phyloP scores from a whole-genome alignment of 1,140 invertebrate genomes.

The Drosophila kohkoa region DNA sequence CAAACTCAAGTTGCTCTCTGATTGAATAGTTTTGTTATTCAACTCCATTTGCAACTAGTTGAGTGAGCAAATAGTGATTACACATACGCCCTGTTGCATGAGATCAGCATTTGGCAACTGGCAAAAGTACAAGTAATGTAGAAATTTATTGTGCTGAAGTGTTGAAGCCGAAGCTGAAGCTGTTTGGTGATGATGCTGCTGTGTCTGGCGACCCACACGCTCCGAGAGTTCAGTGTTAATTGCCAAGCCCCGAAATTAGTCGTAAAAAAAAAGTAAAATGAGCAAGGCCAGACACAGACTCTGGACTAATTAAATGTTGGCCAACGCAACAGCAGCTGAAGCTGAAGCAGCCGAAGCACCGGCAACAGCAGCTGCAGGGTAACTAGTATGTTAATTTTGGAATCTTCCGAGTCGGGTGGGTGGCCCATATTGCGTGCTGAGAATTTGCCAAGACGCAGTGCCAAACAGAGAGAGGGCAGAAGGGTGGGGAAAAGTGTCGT shows the following conservation, averaged over 20 bases:
- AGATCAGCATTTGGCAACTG: conserved; percentile 32
- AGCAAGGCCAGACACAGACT: conserved; percentile 65
- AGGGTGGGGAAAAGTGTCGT: conserved; percentile 26
- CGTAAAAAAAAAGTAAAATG: conserved; percentile 40
- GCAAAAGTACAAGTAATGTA: conserved; percentile 16
- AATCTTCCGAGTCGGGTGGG: conserved; percentile 8
- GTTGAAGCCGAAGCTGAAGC: conserved; percentile 14
- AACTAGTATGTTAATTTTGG: conserved; percentile 51
- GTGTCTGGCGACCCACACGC: conserved; percentile 58
- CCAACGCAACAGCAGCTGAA: conserved; percentile 46
- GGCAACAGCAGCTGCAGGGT: conserved; percentile 32
- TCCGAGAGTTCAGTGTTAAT: conserved; percentile 74
- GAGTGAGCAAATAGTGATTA: conserved; percentile 22
- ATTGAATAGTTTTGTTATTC: neutral
- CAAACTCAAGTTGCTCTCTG: neutral
- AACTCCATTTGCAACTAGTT: neutral
- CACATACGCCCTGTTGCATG: conserved; percentile 41
- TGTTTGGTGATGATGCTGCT: conserved; percentile 27
- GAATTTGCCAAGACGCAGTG: conserved; percentile 33
- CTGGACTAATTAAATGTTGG: conserved; percentile 78
- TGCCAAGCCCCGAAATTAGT: conserved; percentile 67
- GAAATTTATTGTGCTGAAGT: conserved; percentile 27
- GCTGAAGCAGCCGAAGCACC: neutral
- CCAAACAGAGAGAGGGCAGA: neutral
- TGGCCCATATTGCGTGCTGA: conserved; percentile 25